phyloP scores from a whole-genome alignment of 2,888 invertebrate genomes.

The Plemyria rubiginata region DNA sequence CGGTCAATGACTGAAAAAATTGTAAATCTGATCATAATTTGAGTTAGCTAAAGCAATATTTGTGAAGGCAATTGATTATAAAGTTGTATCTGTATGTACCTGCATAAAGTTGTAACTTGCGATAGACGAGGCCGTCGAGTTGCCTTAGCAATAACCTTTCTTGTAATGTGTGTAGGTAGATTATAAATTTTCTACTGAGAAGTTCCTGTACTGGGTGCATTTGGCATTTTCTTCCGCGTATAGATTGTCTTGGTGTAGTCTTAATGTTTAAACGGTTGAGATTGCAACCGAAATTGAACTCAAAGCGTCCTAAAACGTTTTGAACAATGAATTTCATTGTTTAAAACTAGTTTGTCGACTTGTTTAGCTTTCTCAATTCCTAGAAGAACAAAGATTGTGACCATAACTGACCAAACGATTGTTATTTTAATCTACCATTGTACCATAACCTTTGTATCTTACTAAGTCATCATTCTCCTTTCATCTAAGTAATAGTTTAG shows the following conservation, averaged over 20 bases:
- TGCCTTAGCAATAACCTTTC: conserved; percentile 60
- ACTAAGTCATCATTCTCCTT: neutral
- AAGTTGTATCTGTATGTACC: too few relatives aligned
- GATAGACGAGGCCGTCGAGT: conserved; percentile 63
- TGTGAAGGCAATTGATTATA: conserved; percentile 2
- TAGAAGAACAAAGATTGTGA: neutral
- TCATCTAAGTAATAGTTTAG: neutral
- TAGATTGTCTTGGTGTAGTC: neutral
- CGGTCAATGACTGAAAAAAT: neutral
- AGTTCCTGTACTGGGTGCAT: conserved; percentile 44
- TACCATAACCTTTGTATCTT: neutral
- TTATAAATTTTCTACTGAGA: conserved; percentile 48
- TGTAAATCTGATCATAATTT: too few relatives aligned
- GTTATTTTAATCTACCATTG: neutral
- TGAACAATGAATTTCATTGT: too few relatives aligned
- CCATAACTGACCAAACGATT: neutral
- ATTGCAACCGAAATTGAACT: conserved; percentile 1
- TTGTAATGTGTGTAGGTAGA: conserved; percentile 50
- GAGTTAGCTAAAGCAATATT: neutral
- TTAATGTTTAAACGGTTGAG: neutral
- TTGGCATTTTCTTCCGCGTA: conserved; percentile 47
- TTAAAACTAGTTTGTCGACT: too few relatives aligned
- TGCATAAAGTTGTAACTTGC: conserved; percentile 45
- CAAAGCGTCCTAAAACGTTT: neutral
- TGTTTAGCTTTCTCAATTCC: neutral